These are phyloP conservation scores for Pterostichus madidus DNA, from an alignment of 2,888 invertebrate species.

Conservation along the genomic window DNA sequence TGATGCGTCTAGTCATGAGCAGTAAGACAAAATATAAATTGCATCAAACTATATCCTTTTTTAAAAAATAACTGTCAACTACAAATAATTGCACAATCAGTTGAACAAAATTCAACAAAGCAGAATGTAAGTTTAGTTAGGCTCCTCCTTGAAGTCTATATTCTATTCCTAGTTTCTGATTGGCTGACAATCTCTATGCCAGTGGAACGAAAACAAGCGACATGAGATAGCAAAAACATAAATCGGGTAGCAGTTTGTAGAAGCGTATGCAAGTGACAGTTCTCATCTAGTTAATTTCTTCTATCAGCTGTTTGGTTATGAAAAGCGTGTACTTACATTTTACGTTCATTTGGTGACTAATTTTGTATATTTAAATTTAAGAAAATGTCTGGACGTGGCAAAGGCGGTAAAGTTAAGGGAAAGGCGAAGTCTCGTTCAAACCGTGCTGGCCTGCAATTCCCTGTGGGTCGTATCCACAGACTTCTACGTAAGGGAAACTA, in stretches of 20 bases:
- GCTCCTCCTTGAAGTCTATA: background rate
- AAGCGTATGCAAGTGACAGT: background rate
- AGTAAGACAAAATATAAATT: no score
- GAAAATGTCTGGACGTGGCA: constrained; percentile 76
- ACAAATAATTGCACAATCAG: no score
- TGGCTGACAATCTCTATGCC: constrained; percentile 10
- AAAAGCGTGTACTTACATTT: background rate
- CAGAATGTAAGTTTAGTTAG: background rate
- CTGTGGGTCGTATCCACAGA: constrained; percentile 82
- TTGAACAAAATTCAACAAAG: background rate
- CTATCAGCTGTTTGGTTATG: background rate
- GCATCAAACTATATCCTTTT: no score
- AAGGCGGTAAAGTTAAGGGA: constrained; percentile 76
- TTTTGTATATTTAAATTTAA: background rate
- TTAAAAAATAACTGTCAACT: no score
- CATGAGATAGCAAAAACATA: background rate
- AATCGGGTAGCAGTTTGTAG: background rate
- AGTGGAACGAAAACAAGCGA: constrained; percentile 1
- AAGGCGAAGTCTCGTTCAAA: constrained; percentile 79
- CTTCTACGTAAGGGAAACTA: constrained; percentile 82
- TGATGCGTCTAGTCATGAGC: no score
- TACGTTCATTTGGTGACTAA: background rate
- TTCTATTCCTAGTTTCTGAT: background rate
- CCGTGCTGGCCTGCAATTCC: constrained; percentile 81
- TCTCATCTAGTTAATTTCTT: background rate